A percentile compares a stretch with the other conserved stretches of the same genome.
Evolutionary conservation across 2,888 invertebrate genomes (phyloP).

Genomic region (Ariolimax columbianus): DNA sequence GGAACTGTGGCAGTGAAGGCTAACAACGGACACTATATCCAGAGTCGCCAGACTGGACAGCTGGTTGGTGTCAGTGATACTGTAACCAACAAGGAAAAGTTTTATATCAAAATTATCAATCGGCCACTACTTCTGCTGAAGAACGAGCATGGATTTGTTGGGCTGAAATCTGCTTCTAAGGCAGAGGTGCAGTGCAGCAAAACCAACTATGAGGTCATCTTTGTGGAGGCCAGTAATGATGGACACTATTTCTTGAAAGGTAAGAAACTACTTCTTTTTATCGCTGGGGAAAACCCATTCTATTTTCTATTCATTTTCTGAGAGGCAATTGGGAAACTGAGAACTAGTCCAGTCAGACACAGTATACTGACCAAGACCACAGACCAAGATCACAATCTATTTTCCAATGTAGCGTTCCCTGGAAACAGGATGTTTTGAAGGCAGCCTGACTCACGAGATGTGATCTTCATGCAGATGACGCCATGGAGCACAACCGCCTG

Average conservation of each 20-base stretch:
- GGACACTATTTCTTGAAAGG: constrained; percentile 95
- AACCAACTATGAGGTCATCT: constrained; percentile 94
- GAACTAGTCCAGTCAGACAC: too few species aligned
- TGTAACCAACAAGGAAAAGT: constrained; percentile 92
- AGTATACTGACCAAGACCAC: too few species aligned
- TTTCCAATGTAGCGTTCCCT: too few species aligned
- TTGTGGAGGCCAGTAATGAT: constrained; percentile 89
- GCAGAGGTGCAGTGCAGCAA: constrained; percentile 92
- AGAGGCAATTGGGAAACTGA: too few species aligned
- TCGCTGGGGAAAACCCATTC: too few species aligned
- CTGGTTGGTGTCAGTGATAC: constrained; percentile 91
- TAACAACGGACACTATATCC: constrained; percentile 94
- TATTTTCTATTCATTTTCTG: too few species aligned
- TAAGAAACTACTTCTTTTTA: too few species aligned
- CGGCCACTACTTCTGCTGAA: constrained; percentile 95
- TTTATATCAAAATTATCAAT: constrained; percentile 85
- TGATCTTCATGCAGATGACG: too few species aligned
- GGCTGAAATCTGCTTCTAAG: constrained; percentile 88
- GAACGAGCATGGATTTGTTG: constrained; percentile 97
- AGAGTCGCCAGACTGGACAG: constrained; percentile 95
- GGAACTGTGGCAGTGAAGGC: constrained; percentile 95
- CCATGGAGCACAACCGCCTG: too few species aligned
- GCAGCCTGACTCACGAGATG: too few species aligned
- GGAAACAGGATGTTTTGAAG: too few species aligned
- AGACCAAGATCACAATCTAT: too few species aligned